Evolutionary conservation across 2,113 vertebrate species (phyloP).

Genomic region (Lamprotornis superbus): DNA sequence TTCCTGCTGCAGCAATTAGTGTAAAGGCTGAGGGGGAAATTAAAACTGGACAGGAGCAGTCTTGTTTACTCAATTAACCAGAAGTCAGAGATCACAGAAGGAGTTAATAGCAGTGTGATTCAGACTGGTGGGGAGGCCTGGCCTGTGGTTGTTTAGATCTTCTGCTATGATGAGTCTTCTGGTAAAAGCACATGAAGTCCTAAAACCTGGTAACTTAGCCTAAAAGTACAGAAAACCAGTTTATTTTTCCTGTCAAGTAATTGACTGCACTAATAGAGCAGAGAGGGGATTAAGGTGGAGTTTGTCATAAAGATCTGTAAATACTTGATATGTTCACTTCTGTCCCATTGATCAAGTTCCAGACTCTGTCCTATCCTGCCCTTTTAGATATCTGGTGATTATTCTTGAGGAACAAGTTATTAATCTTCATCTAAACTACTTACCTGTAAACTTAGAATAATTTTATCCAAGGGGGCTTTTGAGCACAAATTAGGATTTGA

Average conservation of each 20-base stretch:
- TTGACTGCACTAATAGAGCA: background rate
- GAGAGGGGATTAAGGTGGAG: background rate
- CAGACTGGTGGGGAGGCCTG: background rate
- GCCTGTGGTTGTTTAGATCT: background rate
- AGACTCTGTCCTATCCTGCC: background rate
- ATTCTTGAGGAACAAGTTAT: background rate
- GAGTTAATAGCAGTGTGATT: background rate
- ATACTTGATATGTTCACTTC: background rate
- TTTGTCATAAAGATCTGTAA: background rate
- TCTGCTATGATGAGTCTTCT: background rate
- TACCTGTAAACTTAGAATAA: background rate
- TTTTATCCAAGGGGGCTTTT: background rate
- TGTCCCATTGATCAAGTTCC: background rate
- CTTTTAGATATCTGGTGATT: background rate
- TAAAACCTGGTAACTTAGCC: background rate
- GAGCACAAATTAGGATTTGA: background rate
- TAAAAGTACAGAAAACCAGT: background rate
- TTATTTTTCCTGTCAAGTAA: background rate
- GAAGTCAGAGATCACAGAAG: background rate
- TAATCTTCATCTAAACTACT: background rate
- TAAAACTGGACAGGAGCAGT: background rate
- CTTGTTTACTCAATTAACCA: background rate
- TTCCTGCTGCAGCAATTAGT: background rate
- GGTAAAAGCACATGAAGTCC: background rate
- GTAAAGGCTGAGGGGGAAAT: background rate